Evolutionary conservation across 1,140 invertebrate genomes (phyloP), one percentile per base, ranked within the genome.

Genomic region (Telenomus remus): DNA sequence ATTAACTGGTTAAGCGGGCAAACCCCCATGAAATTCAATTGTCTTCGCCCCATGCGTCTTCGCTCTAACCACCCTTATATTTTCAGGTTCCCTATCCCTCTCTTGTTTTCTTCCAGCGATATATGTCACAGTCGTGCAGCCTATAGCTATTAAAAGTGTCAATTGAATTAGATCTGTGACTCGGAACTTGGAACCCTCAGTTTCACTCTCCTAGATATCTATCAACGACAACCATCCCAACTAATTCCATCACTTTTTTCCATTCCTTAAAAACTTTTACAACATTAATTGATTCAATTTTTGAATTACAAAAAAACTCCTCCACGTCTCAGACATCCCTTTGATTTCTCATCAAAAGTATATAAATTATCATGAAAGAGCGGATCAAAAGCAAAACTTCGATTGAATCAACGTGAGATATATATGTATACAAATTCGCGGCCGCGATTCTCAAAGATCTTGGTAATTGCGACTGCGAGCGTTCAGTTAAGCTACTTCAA

Each of bases 1-100:
- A 87, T 87, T 87, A 87, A 79, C 84, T 82, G 81, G 84, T 86
- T 87, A 86, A 87, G 80, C 82, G 80, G 74, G 76, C 80, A 86
- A 87, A 84, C 84, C 85, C 83, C 85, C 82, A 85, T 87, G 83
- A 88, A 88, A 88, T 87, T 87, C 85, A 87, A 87, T 87, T 87
- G 85, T 85, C 85, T 82, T 86, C 82, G 78, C 84, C 82, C 82
- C 82, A 86, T 84, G 82, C 82, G 61, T 81, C 79, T 82, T 75
- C 43, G 44, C 70, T 69, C 70, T 80, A 87, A 86, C 82, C 82
- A 81, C 84, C 85, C 85, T 85, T 83, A 85, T 85, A 84, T 84
- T 86, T 86, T 84, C 82, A 79, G 81, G 83, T 82, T 77, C 53
- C 64, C 51, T 78, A 65, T 76, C 69, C 60, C 78, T 68, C 60